A percentile compares a stretch with the other conserved stretches of the same genome.
Evolutionary conservation across 2,797 vertebrate genomes (phyloP).

Genomic region (Cheirogaleus major): DNA sequence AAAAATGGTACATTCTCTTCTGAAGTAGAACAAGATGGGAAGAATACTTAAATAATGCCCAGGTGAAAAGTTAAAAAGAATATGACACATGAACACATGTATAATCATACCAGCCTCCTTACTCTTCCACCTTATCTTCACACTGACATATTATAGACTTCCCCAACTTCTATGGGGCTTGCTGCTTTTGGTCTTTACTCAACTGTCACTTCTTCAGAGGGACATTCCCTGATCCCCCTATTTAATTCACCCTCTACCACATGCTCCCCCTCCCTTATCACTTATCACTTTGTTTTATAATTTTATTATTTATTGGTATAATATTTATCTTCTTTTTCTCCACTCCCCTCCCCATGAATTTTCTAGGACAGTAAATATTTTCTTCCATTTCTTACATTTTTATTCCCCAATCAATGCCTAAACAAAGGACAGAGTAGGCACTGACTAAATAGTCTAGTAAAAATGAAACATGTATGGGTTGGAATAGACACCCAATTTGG

Average conservation of each 20-base stretch:
- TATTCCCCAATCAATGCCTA: not conserved
- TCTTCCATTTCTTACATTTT: not conserved
- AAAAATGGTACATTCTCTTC: not conserved
- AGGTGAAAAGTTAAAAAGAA: not conserved
- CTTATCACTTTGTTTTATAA: not conserved
- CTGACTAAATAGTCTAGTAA: not conserved
- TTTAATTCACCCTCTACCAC: not conserved
- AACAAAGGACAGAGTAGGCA: not conserved
- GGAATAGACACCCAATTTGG: not conserved
- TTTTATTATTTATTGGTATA: not conserved
- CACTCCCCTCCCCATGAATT: not conserved
- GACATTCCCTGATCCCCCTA: not conserved
- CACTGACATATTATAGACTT: too few species aligned
- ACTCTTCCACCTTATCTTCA: not conserved
- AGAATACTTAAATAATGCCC: not conserved
- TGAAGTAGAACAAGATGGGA: not conserved
- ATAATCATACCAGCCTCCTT: not conserved
- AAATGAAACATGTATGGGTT: not conserved
- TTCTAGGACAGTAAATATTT: not conserved
- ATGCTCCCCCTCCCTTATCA: not conserved
- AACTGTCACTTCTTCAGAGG: not conserved
- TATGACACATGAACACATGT: not conserved
- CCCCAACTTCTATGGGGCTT: not conserved
- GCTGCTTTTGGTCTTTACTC: not conserved
- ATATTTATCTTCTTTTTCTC: not conserved